phyloP scores from a whole-genome alignment of 2,888 invertebrate species.

The Furcula furcula region DNA sequence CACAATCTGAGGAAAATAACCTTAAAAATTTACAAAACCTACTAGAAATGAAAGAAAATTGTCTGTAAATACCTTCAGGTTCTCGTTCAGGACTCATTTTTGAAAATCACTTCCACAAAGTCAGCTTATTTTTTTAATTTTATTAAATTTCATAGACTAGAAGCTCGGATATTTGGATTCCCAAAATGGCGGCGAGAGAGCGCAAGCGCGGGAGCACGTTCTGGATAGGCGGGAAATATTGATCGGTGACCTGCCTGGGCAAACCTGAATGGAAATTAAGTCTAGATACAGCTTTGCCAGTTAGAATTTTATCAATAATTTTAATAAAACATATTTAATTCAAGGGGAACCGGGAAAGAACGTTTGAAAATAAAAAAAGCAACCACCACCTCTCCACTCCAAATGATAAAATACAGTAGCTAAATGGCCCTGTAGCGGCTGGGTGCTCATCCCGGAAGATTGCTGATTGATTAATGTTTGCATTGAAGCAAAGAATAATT shows the following conservation, averaged over 20 bases:
- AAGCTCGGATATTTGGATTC: conserved; percentile 9
- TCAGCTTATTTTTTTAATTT: conserved; percentile 38
- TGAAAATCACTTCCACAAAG: conserved; percentile 13
- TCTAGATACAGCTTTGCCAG: conserved; percentile 17
- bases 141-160: conserved; percentile 1
- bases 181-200: conserved; percentile 46
- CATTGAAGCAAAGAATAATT: too few species aligned
- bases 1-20: neutral
- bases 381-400: too few species aligned
- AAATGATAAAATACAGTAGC: too few species aligned
- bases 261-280: conserved; percentile 22
- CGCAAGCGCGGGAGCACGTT: conserved; percentile 35
- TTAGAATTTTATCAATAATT: too few species aligned
- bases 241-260: conserved; percentile 55
- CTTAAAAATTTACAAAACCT: neutral
- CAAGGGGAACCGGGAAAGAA: too few species aligned
- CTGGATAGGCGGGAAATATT: conserved; percentile 55
- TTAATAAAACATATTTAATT: too few species aligned
- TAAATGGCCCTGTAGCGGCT: too few species aligned
- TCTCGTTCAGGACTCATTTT: conserved; percentile 60
- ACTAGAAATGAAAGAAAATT: neutral
- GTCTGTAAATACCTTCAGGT: conserved; percentile 49
- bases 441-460: too few species aligned
- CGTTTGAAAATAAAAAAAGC: too few species aligned
- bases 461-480: too few species aligned